Base-by-base conservation (phyloP, 2,888 invertebrate species). In the Lacanobia wlatinum region DNA sequence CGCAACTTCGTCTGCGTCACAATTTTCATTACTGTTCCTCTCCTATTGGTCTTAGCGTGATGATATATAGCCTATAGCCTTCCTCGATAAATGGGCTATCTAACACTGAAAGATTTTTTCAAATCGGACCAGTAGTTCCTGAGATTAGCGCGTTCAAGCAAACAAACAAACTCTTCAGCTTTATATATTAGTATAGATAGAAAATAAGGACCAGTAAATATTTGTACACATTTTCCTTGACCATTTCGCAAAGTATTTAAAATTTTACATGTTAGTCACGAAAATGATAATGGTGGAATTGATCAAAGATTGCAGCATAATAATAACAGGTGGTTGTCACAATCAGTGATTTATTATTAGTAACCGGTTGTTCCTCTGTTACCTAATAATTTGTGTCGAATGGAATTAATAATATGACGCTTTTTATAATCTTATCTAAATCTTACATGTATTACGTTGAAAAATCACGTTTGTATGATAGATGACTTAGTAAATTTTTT, bases 381-480 rank as follows among this genome's bases (percentile, higher is more conserved):
- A 18, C 52, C 52, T 34, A 23, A 60, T 18, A 60, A 56, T 46
- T 52, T n/a, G 48, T 59, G 53, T 63, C 59, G 28, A 79, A 73
- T 53, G 40, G 16, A 34, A 34, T 65, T 52, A 46, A 53, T 53
- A 14, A 46, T 52, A 58, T 48, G 46, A 34, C 52, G 46, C 9
- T 7, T 23, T 48, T 40, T n/a, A 4, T 40, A 46, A 79, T 58
- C 60, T 52, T 75, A 65, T 34, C 40, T 9, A n/a, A 52, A 18
- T 52, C 10, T 34, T 7, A 76, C 3, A 34, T 58, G 48, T 7
- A 16, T 60, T 50, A 34, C 21, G 28, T 56, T 1, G 12, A 50
- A 50, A 79, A 43, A 72, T 75, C 73, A 72, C 73, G 74, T 75
- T 56, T 50, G 1, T n/a, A 23, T 55, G 28, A 70, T 78, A 70